phyloP scores from a whole-genome alignment of 2,113 vertebrate species.

The Notothenia rossii region DNA sequence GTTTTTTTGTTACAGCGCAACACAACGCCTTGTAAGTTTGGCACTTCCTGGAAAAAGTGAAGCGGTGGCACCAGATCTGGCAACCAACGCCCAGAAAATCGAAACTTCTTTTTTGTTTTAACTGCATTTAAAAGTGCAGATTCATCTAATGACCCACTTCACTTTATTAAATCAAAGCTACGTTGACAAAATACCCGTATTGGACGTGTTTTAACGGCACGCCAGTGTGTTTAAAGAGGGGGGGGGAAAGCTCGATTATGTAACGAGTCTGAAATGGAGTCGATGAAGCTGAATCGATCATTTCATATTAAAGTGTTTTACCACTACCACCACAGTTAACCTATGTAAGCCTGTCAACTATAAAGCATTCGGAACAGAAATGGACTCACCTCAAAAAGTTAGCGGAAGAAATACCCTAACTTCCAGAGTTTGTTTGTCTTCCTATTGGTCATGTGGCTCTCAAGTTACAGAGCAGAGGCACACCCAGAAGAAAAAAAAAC shows the following conservation, averaged over 20 bases:
- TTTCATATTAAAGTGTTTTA: not conserved
- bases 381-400: conserved; percentile 74
- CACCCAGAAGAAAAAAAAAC: conserved; percentile 48
- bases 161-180: conserved; percentile 9
- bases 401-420: conserved; percentile 53
- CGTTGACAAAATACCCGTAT: not conserved
- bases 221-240: not conserved
- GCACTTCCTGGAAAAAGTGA: conserved; percentile 63
- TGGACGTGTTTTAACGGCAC: not conserved
- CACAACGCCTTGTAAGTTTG: conserved; percentile 16
- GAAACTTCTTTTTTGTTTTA: not conserved
- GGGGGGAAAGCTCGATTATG: conserved; percentile 11
- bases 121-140: not conserved
- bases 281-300: conserved; percentile 7
- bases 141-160: not conserved
- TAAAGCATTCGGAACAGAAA: conserved; percentile 32
- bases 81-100: conserved; percentile 69
- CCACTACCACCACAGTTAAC: not conserved
- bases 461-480: conserved; percentile 56
- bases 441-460: conserved; percentile 69
- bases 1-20: not conserved
- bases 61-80: conserved; percentile 11
- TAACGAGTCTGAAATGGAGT: conserved; percentile 12
- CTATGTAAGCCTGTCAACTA: not conserved
- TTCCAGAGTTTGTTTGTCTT: conserved; percentile 37